These are phyloP conservation scores for Epinotia brunnichana DNA, from an alignment of 2,888 invertebrate genomes.

Conservation along the genomic window DNA sequence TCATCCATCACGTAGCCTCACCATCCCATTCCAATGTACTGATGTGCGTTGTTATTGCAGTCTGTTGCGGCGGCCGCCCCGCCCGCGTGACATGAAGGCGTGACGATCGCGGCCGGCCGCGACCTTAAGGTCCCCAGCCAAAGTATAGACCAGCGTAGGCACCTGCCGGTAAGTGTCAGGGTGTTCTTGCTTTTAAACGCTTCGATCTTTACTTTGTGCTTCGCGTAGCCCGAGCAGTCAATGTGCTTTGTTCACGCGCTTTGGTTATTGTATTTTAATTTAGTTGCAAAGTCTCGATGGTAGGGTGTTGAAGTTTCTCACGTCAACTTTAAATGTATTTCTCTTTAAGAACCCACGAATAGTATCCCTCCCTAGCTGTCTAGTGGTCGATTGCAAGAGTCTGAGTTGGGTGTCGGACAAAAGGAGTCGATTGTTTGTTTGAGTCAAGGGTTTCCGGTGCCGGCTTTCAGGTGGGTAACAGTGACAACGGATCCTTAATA, in stretches of 20 bases:
- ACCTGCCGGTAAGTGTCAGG: conserved; percentile 83
- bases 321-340: conserved; percentile 48
- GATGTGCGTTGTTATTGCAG: conserved; percentile 82
- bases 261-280: conserved; percentile 40
- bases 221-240: conserved; percentile 67
- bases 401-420: conserved; percentile 63
- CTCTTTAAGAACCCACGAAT: conserved; percentile 86
- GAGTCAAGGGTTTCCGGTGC: conserved; percentile 89
- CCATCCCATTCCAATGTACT: conserved; percentile 76
- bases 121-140: conserved; percentile 74
- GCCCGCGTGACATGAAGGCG: conserved; percentile 78
- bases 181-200: conserved; percentile 82
- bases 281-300: conserved; percentile 27
- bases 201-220: conserved; percentile 84
- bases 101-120: conserved; percentile 82
- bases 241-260: conserved; percentile 46
- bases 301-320: conserved; percentile 50
- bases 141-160: conserved; percentile 82
- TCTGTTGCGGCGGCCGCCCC: conserved; percentile 75
- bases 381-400: conserved; percentile 82
- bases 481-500: conserved; percentile 27
- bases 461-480: conserved; percentile 87
- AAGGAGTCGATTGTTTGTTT: conserved; percentile 85
- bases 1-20: conserved; percentile 79
- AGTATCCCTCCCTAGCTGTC: conserved; percentile 86